Evolutionary conservation across 35 echinoderm and acorn worm species (phyloP).

Genomic region (Chiridota heheva): DNA sequence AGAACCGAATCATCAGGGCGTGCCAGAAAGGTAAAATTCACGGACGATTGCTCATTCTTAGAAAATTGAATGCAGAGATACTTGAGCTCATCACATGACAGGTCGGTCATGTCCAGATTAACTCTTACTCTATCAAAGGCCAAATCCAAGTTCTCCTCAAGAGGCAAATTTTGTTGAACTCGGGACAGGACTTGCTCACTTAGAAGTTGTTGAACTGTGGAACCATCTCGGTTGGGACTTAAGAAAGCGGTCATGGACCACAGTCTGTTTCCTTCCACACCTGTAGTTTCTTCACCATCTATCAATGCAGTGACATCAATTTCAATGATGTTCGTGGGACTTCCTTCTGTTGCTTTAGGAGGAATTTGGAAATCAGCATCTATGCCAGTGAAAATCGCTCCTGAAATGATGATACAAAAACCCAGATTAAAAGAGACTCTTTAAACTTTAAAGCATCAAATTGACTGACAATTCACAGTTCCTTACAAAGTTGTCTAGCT

Average conservation of each 20-base stretch:
- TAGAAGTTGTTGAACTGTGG: constrained; percentile 18
- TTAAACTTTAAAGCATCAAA: background rate
- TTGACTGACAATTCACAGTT: background rate
- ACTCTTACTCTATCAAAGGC: constrained; percentile 21
- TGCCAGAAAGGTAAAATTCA: constrained; percentile 37
- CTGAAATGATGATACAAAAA: no score
- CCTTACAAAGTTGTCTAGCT: no score
- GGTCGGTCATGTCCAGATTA: constrained; percentile 36
- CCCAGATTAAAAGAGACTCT: no score
- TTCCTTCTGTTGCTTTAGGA: constrained; percentile 13
- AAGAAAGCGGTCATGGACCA: constrained; percentile 48
- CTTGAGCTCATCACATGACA: constrained; percentile 20
- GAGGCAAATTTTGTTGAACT: constrained; percentile 17
- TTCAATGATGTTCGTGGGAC: constrained; percentile 21
- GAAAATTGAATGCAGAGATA: constrained; percentile 49
- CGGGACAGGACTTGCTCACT: constrained; percentile 20
- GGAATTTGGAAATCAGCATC: constrained; percentile 18
- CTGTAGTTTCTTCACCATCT: constrained; percentile 25
- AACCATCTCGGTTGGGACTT: constrained; percentile 36
- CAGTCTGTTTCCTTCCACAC: constrained; percentile 26
- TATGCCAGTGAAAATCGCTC: constrained; percentile 33
- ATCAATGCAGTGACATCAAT: constrained; percentile 42
- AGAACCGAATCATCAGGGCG: background rate
- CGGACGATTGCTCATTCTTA: constrained; percentile 41
- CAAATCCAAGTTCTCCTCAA: constrained; percentile 1